Evolutionary conservation across 1,140 invertebrate genomes (phyloP).

Genomic region (Solenopsis invicta): DNA sequence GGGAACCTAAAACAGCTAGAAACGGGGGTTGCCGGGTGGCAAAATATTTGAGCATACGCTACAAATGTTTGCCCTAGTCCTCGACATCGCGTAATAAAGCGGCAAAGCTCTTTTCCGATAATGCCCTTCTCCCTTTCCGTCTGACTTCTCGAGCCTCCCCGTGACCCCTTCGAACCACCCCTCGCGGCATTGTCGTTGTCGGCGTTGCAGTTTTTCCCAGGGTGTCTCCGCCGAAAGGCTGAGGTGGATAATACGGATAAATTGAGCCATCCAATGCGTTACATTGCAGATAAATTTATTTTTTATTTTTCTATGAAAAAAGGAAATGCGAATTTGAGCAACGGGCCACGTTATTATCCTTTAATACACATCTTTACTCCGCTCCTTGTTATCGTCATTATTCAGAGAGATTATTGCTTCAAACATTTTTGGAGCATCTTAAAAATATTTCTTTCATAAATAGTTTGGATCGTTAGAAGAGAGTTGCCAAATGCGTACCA

Average conservation of each 20-base stretch:
- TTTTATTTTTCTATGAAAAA: not conserved
- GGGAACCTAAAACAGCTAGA: not conserved
- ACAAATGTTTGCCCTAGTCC: constrained; percentile 78
- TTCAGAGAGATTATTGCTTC: not conserved
- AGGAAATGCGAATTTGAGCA: not conserved
- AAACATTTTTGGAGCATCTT: not conserved
- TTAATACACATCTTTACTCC: not conserved
- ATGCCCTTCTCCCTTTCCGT: constrained; percentile 76
- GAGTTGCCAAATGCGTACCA: too few relatives aligned
- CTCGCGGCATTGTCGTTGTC: constrained; percentile 24
- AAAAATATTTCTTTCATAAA: not conserved
- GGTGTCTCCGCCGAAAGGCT: constrained; percentile 15
- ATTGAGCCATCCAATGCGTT: constrained; percentile 4
- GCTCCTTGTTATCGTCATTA: not conserved
- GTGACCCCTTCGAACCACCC: constrained; percentile 12
- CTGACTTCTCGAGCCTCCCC: constrained; percentile 47
- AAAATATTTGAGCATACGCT: constrained; percentile 80
- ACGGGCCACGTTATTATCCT: not conserved
- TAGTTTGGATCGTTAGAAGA: not conserved
- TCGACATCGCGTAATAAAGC: constrained; percentile 79
- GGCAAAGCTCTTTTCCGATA: constrained; percentile 80
- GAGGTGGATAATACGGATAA: constrained; percentile 50
- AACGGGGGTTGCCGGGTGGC: constrained; percentile 39
- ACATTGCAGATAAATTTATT: constrained; percentile 7
- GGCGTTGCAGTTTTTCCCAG: constrained; percentile 1